Percentiles rank a stretch among this genome's conserved stretches.
These are phyloP conservation scores for Euspilapteryx auroguttella DNA, from an alignment of 2,888 invertebrate species.

Conservation along the genomic window DNA sequence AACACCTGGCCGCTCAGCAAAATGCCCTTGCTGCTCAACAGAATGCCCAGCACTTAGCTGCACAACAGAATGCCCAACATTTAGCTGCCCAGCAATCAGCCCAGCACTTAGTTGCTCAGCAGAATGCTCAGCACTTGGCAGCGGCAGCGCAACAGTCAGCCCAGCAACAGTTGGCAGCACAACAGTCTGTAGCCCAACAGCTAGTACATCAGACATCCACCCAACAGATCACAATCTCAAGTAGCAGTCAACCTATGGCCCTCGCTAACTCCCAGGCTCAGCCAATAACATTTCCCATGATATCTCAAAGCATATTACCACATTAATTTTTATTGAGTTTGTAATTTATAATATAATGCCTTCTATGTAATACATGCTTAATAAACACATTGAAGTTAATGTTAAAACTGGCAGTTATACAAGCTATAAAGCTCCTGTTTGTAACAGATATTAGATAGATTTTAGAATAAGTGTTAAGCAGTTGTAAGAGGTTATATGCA, in stretches of 20 bases:
- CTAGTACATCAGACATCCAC: slow-evolving; percentile 48
- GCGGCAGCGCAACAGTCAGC: slow-evolving; percentile 23
- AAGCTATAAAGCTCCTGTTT: no score
- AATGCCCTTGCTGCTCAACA: slow-evolving; percentile 25
- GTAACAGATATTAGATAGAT: no score
- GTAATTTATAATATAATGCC: no score
- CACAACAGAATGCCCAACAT: slow-evolving; percentile 5
- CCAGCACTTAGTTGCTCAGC: slow-evolving; percentile 30
- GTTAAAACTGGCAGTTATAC: no score
- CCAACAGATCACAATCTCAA: slow-evolving; percentile 49
- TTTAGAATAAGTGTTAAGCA: no score
- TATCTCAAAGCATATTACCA: slow-evolving; percentile 49
- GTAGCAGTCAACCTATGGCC: slow-evolving; percentile 50
- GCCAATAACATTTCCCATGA: slow-evolving; percentile 47
- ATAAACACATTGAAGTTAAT: no score
- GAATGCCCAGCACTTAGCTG: slow-evolving; percentile 23
- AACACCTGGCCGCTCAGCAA: slow-evolving; percentile 24
- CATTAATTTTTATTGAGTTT: slow-evolving; percentile 26
- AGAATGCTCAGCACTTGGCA: slow-evolving; percentile 45
- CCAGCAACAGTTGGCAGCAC: slow-evolving; percentile 20
- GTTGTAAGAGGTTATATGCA: no score
- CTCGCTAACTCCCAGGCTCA: slow-evolving; percentile 47
- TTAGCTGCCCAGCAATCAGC: slow-evolving; percentile 25
- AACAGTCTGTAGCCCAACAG: slow-evolving; percentile 34
- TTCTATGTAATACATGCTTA: no score